Conservation (phyloP, 1,140 invertebrate species). For the Belonocnema kinseyi region DNA sequence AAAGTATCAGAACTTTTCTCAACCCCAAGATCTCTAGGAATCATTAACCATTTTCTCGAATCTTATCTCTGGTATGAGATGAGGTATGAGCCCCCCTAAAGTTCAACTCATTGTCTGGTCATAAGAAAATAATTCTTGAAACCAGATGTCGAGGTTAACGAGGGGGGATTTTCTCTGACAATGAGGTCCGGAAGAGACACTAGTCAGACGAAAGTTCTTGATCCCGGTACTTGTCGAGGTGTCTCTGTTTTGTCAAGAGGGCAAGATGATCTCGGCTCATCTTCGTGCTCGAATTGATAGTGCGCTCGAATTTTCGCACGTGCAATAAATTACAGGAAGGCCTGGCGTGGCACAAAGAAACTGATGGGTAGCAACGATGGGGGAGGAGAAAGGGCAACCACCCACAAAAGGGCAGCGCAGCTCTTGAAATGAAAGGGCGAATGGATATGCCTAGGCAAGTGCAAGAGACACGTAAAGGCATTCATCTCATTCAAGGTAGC, state of each 20-base stretch:
- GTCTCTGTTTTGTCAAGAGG: background rate
- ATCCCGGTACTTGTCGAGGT: background rate
- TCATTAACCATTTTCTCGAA: slow-evolving; percentile 21
- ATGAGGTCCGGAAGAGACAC: too few relatives aligned
- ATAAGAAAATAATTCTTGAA: slow-evolving; percentile 9
- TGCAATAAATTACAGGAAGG: slow-evolving; percentile 63
- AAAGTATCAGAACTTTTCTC: background rate
- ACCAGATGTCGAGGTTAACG: background rate
- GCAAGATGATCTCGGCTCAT: slow-evolving; percentile 6
- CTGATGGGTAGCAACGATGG: slow-evolving; percentile 45
- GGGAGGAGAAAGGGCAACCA: slow-evolving; percentile 64
- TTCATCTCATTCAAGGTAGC: slow-evolving; percentile 74
- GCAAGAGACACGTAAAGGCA: slow-evolving; percentile 73
- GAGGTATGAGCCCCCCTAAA: background rate
- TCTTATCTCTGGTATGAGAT: slow-evolving; percentile 6
- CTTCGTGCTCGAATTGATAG: slow-evolving; percentile 54
- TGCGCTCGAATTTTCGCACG: slow-evolving; percentile 65
- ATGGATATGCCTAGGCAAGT: slow-evolving; percentile 72
- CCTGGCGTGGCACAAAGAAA: slow-evolving; percentile 36
- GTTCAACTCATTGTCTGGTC: background rate
- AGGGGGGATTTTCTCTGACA: background rate
- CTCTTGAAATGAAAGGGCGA: slow-evolving; percentile 71
- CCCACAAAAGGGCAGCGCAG: slow-evolving; percentile 66
- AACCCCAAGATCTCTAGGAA: background rate
- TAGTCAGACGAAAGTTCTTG: too few relatives aligned